Percentiles rank a stretch among this genome's conserved stretches.
Conservation (phyloP, 2,113 vertebrate genomes). For the Dolichotis patagonum region DNA sequence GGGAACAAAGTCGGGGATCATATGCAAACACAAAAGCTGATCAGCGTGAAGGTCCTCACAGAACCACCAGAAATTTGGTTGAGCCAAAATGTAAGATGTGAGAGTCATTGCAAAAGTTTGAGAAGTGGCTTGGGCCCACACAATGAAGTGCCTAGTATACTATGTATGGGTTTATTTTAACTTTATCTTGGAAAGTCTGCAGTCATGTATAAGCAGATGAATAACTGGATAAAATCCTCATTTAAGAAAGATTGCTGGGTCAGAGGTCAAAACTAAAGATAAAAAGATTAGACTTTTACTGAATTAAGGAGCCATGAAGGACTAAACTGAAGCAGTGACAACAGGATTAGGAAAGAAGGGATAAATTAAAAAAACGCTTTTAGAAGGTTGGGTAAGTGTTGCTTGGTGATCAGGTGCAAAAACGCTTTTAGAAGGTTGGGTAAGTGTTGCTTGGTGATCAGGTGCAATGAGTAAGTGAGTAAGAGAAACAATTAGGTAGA, state of each 20-base stretch:
- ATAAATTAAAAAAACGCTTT: slow-evolving; percentile 47
- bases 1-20: neutral
- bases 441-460: neutral
- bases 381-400: neutral
- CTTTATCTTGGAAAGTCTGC: slow-evolving; percentile 1
- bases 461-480: neutral
- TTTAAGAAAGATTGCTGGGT: neutral
- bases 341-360: neutral
- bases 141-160: neutral
- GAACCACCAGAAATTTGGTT: neutral
- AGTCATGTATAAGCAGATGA: slow-evolving; percentile 21
- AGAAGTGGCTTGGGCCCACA: neutral
- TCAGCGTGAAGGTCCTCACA: neutral
- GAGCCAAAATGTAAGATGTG: slow-evolving; percentile 20
- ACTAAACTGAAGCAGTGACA: neutral
- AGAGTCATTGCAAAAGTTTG: neutral
- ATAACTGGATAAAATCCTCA: neutral
- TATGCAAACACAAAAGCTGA: neutral
- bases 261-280: slow-evolving; percentile 9
- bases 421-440: neutral
- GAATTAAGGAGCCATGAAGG: neutral
- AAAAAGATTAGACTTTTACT: neutral
- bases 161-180: neutral
- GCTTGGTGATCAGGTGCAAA: slow-evolving; percentile 11
- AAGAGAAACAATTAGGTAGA: neutral